Percentiles rank a stretch among this genome's conserved stretches.
Evolutionary conservation across 1,140 invertebrate species (phyloP).

Genomic region (Geopemphigus sp.): DNA sequence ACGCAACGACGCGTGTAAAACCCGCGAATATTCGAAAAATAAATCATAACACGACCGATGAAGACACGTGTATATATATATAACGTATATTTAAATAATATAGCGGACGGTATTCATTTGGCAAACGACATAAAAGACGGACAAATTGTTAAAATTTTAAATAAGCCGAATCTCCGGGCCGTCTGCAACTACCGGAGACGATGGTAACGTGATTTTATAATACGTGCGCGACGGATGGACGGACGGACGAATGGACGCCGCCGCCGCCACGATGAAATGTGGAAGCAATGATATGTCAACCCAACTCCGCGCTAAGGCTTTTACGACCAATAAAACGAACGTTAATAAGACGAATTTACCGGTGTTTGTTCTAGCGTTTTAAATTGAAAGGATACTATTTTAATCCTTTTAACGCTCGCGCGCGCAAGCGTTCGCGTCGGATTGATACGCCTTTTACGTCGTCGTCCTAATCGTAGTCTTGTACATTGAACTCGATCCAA

Average conservation of each 20-base stretch:
- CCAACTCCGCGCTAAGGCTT: neutral
- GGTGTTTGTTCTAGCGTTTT: conserved; percentile 45
- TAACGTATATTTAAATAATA: no score
- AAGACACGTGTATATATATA: no score
- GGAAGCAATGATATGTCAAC: conserved; percentile 26
- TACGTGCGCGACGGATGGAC: no score
- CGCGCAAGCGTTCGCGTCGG: neutral
- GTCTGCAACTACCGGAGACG: no score
- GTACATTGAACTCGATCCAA: conserved; percentile 32
- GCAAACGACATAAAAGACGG: neutral
- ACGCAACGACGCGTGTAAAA: no score
- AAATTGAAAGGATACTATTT: conserved; percentile 49
- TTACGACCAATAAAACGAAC: conserved; percentile 46
- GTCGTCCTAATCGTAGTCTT: neutral
- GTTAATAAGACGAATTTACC: conserved; percentile 36
- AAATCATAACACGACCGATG: no score
- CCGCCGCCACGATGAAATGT: no score
- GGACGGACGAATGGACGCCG: no score
- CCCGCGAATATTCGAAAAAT: no score
- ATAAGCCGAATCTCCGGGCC: neutral
- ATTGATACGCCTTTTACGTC: conserved; percentile 29
- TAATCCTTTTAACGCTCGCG: conserved; percentile 14
- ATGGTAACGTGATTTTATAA: no score
- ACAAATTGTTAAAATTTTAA: neutral
- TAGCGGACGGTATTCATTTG: neutral